Base-by-base conservation (phyloP, 2,797 vertebrate genomes). In the Etheostoma perlongum region DNA sequence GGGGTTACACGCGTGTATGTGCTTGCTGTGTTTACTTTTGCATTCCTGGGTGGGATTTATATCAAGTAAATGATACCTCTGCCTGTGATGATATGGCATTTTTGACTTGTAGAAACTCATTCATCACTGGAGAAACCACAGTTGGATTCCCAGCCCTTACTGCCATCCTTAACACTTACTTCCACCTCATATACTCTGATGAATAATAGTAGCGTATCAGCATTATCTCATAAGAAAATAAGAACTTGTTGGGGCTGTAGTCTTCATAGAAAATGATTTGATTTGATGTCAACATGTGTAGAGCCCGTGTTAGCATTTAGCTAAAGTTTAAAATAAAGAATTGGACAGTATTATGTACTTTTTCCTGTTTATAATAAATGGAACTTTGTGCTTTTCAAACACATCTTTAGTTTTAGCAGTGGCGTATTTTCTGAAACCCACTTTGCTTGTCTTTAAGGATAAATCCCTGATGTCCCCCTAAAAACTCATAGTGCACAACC, bases 31-130 rank as follows among this genome's bases (percentile, higher is more conserved):
- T 69, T 76, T 30, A 14, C 64, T 61, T 73, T 42, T 49, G 58
- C 80, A 67, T 82, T 83, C 72, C 61, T 77, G 11, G 21, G 65
- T 53, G 57, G 27, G 60, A 57, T 61, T 74, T 64, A 57, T 15
- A 42, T 27, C 54, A 6, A 51, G 46, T 15, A 27, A 76, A 36
- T 53, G 1, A 44, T 66, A n/a, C 67, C 16, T 67, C 25, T 44
- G 14, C 1, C 1, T 3, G 14, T 67, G 51, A 66, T 0, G 0
- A 4, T 21, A 1, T 13, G 51, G 67, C 25, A 40, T 48, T 66
- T 61, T 65, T 64, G 62, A 33, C 10, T 53, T 52, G 60, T 68
- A 68, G 49, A 36, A 46, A 36, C 64, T 60, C 18, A 6, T 25
- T 60, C 18, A 13, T 40, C 42, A 54, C 27, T 51, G 23, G 4